Conservation (phyloP, 2,888 invertebrate species). For the Isotomurus palustris region DNA sequence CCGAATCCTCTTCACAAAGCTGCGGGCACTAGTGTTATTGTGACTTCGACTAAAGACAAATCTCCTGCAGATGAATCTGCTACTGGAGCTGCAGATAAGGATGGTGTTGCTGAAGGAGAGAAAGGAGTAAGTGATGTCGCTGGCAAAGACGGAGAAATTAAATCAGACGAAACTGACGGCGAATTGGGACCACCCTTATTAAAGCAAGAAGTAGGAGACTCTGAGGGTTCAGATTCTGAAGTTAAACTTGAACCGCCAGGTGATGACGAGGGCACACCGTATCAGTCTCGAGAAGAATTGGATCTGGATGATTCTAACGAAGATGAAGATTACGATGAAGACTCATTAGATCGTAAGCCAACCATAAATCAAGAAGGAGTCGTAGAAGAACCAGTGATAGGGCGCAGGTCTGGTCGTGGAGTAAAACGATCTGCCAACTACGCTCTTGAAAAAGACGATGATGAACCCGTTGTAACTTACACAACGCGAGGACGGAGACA, state of each 20-base stretch:
- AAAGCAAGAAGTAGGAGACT: background rate
- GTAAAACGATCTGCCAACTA: background rate
- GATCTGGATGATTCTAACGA: constrained; percentile 16
- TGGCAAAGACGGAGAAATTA: background rate
- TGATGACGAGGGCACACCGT: background rate
- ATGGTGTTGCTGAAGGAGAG: background rate
- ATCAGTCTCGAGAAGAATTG: constrained; percentile 7
- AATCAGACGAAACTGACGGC: constrained; percentile 5
- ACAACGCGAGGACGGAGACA: constrained; percentile 33
- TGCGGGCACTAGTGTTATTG: background rate
- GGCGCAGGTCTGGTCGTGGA: background rate
- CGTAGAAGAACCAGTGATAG: background rate
- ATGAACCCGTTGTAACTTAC: constrained; percentile 26
- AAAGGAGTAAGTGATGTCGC: constrained; percentile 4
- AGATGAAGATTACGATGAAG: constrained; percentile 18
- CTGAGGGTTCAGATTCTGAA: constrained; percentile 4
- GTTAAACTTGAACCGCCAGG: background rate
- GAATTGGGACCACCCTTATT: constrained; percentile 3
- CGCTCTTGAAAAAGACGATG: constrained; percentile 12
- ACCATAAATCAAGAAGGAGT: background rate
- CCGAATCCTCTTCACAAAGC: background rate
- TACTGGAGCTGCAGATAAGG: background rate
- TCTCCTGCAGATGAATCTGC: background rate
- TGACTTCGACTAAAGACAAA: background rate
- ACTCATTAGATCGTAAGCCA: constrained; percentile 15